Conservation (phyloP, 2,888 invertebrate species). For the Aelia acuminata region DNA sequence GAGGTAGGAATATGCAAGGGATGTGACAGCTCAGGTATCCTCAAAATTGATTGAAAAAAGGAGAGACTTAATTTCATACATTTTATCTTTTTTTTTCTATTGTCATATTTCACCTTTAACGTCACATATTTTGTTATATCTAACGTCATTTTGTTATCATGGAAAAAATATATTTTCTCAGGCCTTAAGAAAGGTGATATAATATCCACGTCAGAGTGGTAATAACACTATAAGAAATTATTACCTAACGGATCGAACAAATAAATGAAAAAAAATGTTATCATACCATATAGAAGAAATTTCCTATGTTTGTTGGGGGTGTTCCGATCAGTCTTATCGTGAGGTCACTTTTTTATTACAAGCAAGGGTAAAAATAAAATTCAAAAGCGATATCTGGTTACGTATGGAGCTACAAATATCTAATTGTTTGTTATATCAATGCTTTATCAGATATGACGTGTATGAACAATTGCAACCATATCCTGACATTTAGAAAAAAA, state of each 20-base stretch:
- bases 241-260: neutral
- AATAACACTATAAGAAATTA: neutral
- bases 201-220: conserved; percentile 3
- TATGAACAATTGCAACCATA: neutral
- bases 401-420: neutral
- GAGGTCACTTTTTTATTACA: conserved; percentile 21
- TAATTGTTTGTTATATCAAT: conserved; percentile 21
- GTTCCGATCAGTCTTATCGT: conserved; percentile 19
- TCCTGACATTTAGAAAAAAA: neutral
- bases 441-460: conserved; percentile 2
- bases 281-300: neutral
- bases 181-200: neutral
- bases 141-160: neutral
- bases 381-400: neutral
- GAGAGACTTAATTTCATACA: too few species aligned
- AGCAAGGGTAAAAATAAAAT: conserved; percentile 28
- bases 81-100: neutral
- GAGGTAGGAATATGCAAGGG: too few species aligned
- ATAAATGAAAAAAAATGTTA: conserved; percentile 19
- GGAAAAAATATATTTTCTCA: neutral
- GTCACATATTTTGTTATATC: too few species aligned
- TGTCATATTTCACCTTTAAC: neutral
- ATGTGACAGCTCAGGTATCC: too few species aligned
- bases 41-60: too few species aligned
- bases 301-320: conserved; percentile 38